Percentiles rank a stretch among this genome's conserved stretches.
Evolutionary conservation across 1,140 invertebrate genomes (phyloP).

Genomic region (Hesperophylax magnus): DNA sequence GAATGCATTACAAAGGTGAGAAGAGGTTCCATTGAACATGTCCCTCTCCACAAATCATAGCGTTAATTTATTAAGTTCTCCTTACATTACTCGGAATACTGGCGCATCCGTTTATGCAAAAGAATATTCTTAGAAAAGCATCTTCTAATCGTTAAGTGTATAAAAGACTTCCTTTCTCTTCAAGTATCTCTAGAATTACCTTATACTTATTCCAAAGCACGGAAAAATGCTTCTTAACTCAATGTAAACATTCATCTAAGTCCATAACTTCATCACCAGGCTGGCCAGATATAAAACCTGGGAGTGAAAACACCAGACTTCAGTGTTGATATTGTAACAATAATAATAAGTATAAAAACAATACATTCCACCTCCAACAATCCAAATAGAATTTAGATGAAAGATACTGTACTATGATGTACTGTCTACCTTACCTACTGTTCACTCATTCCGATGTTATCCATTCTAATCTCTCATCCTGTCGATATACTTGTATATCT

Average conservation of each 20-base stretch:
- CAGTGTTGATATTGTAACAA: conserved; percentile 7
- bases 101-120: conserved; percentile 23
- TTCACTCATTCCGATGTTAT: no score
- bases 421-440: no score
- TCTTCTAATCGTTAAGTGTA: conserved; percentile 34
- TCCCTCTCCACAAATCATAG: not conserved
- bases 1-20: not conserved
- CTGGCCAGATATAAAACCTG: conserved; percentile 16
- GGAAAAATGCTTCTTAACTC: conserved; percentile 25
- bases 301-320: not conserved
- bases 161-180: conserved; percentile 23
- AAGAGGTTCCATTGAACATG: not conserved
- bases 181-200: conserved; percentile 32
- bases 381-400: not conserved
- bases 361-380: conserved; percentile 19
- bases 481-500: no score
- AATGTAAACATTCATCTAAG: conserved; percentile 15
- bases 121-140: conserved; percentile 37
- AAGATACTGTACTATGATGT: no score
- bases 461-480: no score
- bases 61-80: conserved; percentile 28
- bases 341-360: conserved; percentile 29
- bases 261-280: conserved; percentile 8
- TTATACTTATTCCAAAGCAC: conserved; percentile 31
- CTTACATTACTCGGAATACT: conserved; percentile 12